Evolutionary conservation across 2,888 invertebrate genomes (phyloP).

Genomic region (Thecophora atra): DNA sequence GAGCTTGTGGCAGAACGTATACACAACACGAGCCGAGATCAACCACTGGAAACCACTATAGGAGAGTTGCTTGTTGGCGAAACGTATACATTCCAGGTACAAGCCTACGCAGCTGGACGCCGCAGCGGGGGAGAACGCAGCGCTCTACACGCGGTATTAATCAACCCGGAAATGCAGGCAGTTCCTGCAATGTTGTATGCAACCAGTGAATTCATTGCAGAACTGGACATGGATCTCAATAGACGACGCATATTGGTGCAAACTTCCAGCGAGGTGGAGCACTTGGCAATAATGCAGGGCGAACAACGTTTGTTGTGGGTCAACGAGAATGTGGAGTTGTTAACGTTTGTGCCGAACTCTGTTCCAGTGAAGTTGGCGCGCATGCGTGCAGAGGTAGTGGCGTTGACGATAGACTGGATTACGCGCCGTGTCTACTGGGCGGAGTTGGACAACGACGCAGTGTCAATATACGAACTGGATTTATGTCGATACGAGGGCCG

Average conservation of each 20-base stretch:
- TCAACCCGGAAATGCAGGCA: conserved; percentile 78
- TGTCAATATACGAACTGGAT: conserved; percentile 74
- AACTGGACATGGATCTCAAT: conserved; percentile 80
- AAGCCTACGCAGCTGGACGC: conserved; percentile 82
- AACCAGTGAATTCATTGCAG: conserved; percentile 76
- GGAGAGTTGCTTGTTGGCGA: conserved; percentile 70
- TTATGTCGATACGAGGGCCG: conserved; percentile 71
- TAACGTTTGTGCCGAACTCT: conserved; percentile 54
- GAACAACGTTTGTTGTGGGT: conserved; percentile 84
- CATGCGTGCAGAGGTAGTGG: conserved; percentile 70
- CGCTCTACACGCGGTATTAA: conserved; percentile 73
- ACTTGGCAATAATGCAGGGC: conserved; percentile 72
- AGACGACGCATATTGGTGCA: conserved; percentile 72
- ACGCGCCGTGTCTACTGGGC: conserved; percentile 85
- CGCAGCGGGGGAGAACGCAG: conserved; percentile 69
- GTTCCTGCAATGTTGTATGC: conserved; percentile 82
- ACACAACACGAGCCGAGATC: conserved; percentile 60
- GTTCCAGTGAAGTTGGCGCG: conserved; percentile 69
- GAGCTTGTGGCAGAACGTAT: conserved; percentile 49
- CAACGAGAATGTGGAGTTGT: conserved; percentile 68
- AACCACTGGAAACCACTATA: conserved; percentile 67
- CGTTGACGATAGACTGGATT: conserved; percentile 88
- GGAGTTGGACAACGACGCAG: conserved; percentile 68
- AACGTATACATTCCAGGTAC: conserved; percentile 77
- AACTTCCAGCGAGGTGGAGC: conserved; percentile 73